Evolutionary conservation across 1,140 invertebrate genomes (phyloP), one percentile per base, ranked within the genome.

Genomic region (Spodoptera litura): DNA sequence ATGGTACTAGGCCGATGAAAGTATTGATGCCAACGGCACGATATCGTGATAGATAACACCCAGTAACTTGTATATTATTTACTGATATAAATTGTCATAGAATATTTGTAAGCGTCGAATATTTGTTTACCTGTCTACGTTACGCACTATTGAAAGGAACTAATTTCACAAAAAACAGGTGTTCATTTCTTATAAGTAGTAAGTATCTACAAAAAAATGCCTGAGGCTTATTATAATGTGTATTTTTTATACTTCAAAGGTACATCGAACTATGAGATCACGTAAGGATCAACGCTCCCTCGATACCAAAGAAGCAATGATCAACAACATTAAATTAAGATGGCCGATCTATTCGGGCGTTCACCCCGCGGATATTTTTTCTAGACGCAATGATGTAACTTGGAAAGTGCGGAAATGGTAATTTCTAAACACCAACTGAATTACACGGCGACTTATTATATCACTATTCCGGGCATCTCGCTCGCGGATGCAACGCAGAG

Each of bases 351-450:
- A 79, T 79, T 77, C 85, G 93, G 90, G 81, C 93, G 86, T 93
- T 91, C 78, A 93, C 86, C 91, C 88, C 83, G 81, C 86, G 74
- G 86, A 83, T 80, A 87, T 91, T 83, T 85, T 20, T 93, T 89
- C 78, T 86, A 91, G 78, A 87, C 78, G 84, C 83, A 86, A 87
- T 94, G 90, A 93, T 87, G 89, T 89, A 94, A 94, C 78, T 88
- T 93, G 88, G 92, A 94, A 94, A 93, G 92, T 91, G 90, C 92
- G 90, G 93, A 94, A 93, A 94, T 86, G 80, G 86, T 88, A 83
- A 91, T 91, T 92, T 92, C 86, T 90, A 89, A 86, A 78, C 74
- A 83, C 81, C 73, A 84, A 86, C 85, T 84, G 79, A 87, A 85
- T 86, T 85, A 85, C 84, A 82, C 73, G 79, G 82, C 66, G 72